phyloP scores from a whole-genome alignment of 2,113 vertebrate species.

The Eudorcas thomsonii region DNA sequence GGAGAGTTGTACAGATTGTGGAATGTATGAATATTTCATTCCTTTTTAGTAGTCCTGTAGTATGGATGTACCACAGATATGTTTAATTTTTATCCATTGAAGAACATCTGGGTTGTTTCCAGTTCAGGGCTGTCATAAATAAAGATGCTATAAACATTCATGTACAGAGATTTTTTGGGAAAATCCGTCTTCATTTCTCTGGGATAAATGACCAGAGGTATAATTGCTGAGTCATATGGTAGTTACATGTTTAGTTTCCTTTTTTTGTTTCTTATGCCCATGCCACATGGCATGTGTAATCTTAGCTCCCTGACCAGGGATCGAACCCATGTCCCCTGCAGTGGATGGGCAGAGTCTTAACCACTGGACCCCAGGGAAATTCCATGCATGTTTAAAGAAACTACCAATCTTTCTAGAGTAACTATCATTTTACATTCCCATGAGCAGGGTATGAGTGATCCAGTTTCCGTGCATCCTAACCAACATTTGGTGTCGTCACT shows the following conservation, averaged over 20 bases:
- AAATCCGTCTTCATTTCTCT: not conserved
- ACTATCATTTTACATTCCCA: not conserved
- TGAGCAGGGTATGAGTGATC: not conserved
- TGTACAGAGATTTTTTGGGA: not conserved
- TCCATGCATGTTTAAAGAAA: not conserved
- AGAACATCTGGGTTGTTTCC: not conserved
- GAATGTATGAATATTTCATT: not conserved
- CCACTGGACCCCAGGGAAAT: not conserved
- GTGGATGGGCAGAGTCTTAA: not conserved
- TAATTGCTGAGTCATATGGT: not conserved
- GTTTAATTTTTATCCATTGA: not conserved
- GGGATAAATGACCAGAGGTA: not conserved
- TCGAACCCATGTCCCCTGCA: not conserved
- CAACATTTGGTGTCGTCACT: not conserved
- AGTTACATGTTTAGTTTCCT: not conserved
- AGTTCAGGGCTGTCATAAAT: not conserved
- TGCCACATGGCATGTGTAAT: not conserved
- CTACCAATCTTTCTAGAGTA: not conserved
- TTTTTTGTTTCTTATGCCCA: not conserved
- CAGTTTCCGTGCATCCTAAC: not conserved
- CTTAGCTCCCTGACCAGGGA: not conserved
- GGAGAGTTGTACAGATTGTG: not conserved
- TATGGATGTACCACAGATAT: not conserved
- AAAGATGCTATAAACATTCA: constrained; percentile 30
- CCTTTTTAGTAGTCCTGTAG: not conserved